These are phyloP conservation scores for Eleginops maclovinus DNA, from an alignment of 2,113 vertebrate genomes.

Conservation along the genomic window DNA sequence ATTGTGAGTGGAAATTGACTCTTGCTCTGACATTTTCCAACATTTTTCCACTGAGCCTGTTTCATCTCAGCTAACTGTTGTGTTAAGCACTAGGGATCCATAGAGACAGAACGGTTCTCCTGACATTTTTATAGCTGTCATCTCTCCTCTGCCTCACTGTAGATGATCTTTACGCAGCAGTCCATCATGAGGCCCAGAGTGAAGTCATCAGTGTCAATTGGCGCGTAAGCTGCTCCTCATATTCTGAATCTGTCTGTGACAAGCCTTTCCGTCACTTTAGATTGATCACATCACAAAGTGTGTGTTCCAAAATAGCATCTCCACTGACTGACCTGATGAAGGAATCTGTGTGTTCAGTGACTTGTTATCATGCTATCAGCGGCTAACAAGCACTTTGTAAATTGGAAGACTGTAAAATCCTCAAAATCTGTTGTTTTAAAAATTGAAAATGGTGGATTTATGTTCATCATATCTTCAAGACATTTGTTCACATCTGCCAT, in stretches of 20 bases:
- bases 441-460: neutral
- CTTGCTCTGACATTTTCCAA: neutral
- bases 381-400: neutral
- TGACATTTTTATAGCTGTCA: neutral
- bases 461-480: neutral
- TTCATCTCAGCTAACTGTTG: neutral
- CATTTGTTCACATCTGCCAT: neutral
- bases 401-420: neutral
- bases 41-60: neutral
- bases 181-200: slow-evolving; percentile 93
- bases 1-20: slow-evolving; percentile 84
- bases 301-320: neutral
- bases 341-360: neutral
- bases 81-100: slow-evolving; percentile 2
- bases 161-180: slow-evolving; percentile 97
- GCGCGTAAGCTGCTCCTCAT: slow-evolving; percentile 87
- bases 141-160: slow-evolving; percentile 34
- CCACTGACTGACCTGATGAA: neutral
- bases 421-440: neutral
- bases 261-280: neutral
- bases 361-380: neutral
- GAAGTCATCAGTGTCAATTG: slow-evolving; percentile 96
- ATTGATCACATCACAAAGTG: neutral
- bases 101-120: neutral
- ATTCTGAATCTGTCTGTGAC: neutral